Conservation (phyloP, 2,113 vertebrate species). For the Salminus brasiliensis region DNA sequence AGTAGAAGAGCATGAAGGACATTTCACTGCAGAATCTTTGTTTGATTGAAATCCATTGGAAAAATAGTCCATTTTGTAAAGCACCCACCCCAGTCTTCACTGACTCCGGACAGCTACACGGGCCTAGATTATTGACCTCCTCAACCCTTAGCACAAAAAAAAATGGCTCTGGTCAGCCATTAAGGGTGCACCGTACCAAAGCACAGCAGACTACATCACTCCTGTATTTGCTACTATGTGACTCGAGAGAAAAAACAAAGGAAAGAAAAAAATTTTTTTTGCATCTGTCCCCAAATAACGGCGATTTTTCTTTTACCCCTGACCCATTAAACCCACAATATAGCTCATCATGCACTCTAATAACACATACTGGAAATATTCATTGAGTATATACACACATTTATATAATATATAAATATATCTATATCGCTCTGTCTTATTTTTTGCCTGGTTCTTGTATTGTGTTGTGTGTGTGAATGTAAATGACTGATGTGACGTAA, state of each 20-base stretch:
- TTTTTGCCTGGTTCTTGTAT: not conserved
- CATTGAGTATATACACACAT: constrained; percentile 66
- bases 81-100: not conserved
- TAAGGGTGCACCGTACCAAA: constrained; percentile 12
- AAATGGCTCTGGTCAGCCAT: constrained; percentile 31
- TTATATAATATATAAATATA: constrained; percentile 72
- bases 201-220: not conserved
- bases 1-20: too few relatives aligned
- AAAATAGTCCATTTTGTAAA: not conserved
- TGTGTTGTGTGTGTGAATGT: constrained; percentile 23
- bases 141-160: not conserved
- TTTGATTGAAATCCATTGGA: too few relatives aligned
- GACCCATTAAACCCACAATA: constrained; percentile 43
- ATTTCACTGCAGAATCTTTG: not conserved
- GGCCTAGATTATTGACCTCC: constrained; percentile 5
- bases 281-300: constrained; percentile 18
- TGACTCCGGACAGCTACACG: constrained; percentile 7
- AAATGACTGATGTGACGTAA: constrained; percentile 15
- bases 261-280: not conserved
- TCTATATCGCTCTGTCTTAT: constrained; percentile 51
- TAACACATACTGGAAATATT: constrained; percentile 64
- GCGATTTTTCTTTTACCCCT: not conserved
- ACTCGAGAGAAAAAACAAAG: not conserved
- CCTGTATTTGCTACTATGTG: constrained; percentile 12
- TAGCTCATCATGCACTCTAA: constrained; percentile 69